Base-by-base conservation (phyloP, 1,140 invertebrate species). In the Procambarus virginalis region DNA sequence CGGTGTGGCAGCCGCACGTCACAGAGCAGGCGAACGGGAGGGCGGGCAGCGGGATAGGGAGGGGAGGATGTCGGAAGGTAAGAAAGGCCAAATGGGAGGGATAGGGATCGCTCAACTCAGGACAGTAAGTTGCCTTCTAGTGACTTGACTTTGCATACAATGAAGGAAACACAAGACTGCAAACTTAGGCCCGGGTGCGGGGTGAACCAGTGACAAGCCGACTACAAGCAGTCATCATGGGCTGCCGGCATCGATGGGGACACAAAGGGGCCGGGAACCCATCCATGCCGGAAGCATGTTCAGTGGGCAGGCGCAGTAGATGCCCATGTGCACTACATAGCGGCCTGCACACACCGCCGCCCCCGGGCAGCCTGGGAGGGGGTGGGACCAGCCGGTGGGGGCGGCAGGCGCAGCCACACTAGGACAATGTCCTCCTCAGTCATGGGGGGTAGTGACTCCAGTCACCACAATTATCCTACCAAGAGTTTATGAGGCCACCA, bases 151-250 rank as follows among this genome's bases (percentile, higher is more conserved):
- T 84, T 89, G 82, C 82, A 89, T 84, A 89, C 81, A 84, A 89
- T 84, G 87, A 89, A 76, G 81, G 81, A 83, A 89, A 89, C 87
- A 89, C 81, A 89, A 83, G 86, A 88, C 79, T 88, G 86, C 86
- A 88, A 88, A 88, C 86, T 78, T 88, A 89, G 84, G 87, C 87
- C 87, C 70, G 70, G 82, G 81, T 77, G 81, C 58, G 75, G 87
- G 81, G 70, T 84, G 81, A 84, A 84, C 82, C 86, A 88, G 86
- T 88, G 86, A 88, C 86, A 88, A 84, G 87, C 82, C 58, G 81
- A 84, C 81, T 89, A 84, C 87, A 89, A 84, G 87, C 87, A 64
- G 81, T 84, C 87, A 78, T 84, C 70, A 84, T 81, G n/a, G 34
- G 73, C 82, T 78, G 76, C 81, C 9, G 75, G 75, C 73, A 45